Percentiles rank a stretch among this genome's conserved stretches.
These are phyloP conservation scores for Sinopyrophorus schimmeli DNA, from an alignment of 2,888 invertebrate genomes.

Conservation along the genomic window DNA sequence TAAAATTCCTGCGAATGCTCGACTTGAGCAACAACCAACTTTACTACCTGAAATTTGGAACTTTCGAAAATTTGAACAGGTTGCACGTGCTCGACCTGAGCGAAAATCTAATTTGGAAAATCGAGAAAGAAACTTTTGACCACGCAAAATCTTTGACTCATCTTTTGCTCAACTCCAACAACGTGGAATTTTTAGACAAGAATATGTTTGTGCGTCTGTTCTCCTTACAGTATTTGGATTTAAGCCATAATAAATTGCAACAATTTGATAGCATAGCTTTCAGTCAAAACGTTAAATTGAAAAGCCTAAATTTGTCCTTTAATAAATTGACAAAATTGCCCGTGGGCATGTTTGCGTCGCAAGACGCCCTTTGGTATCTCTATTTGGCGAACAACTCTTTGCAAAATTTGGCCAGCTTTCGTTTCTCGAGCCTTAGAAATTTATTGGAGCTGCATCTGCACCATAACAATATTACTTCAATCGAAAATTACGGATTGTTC, in stretches of 20 bases:
- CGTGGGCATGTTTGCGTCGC: slow-evolving; percentile 15
- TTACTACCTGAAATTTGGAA: background rate
- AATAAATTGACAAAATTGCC: slow-evolving; percentile 11
- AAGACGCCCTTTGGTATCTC: slow-evolving; percentile 10
- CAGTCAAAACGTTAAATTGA: slow-evolving; percentile 16
- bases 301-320: slow-evolving; percentile 10
- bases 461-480: slow-evolving; percentile 6
- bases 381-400: slow-evolving; percentile 15
- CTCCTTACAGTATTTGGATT: slow-evolving; percentile 10
- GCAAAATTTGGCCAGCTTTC: slow-evolving; percentile 5
- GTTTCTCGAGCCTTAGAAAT: slow-evolving; percentile 11
- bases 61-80: slow-evolving; percentile 3
- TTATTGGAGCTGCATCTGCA: slow-evolving; percentile 10
- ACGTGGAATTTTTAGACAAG: slow-evolving; percentile 2
- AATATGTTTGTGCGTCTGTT: slow-evolving; percentile 8
- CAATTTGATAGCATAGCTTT: slow-evolving; percentile 5
- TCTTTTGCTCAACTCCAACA: slow-evolving; percentile 8
- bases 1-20: slow-evolving; percentile 3
- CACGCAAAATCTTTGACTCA: slow-evolving; percentile 2
- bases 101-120: slow-evolving; percentile 5
- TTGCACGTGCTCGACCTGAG: slow-evolving; percentile 13
- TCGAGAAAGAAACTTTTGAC: slow-evolving; percentile 9
- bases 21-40: slow-evolving; percentile 15
- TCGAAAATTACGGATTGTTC: slow-evolving; percentile 10
- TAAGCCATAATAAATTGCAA: slow-evolving; percentile 9